phyloP scores from a whole-genome alignment of 2,113 vertebrate species.

The Trematomus loennbergii region DNA sequence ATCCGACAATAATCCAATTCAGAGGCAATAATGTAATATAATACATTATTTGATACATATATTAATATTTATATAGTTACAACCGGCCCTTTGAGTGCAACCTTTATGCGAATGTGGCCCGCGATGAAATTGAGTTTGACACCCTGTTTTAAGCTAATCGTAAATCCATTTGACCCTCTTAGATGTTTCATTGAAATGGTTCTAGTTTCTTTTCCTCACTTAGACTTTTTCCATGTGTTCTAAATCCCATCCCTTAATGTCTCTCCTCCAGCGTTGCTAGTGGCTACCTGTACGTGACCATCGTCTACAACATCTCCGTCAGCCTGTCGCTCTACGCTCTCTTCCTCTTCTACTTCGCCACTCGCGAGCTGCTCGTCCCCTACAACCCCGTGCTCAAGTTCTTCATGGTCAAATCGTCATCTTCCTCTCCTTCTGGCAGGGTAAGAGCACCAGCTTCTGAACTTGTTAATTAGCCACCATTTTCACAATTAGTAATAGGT shows the following conservation, averaged over 20 bases:
- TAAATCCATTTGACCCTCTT: not conserved
- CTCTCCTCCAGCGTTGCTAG: conserved; percentile 89
- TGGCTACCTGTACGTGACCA: conserved; percentile 96
- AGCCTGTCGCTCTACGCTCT: conserved; percentile 95
- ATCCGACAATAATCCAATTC: no score
- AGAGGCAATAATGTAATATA: no score
- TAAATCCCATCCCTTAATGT: conserved; percentile 10
- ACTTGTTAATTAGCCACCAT: not conserved
- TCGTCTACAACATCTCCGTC: conserved; percentile 98
- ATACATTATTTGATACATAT: no score
- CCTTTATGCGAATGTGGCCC: no score
- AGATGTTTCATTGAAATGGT: not conserved
- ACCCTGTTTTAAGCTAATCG: no score
- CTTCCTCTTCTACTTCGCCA: conserved; percentile 97
- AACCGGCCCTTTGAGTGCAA: no score
- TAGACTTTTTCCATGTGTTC: not conserved
- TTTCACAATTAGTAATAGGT: not conserved
- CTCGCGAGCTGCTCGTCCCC: conserved; percentile 92
- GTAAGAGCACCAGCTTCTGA: conserved; percentile 73
- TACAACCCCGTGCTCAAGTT: conserved; percentile 98
- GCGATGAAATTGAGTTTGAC: no score
- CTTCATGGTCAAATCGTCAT: conserved; percentile 99
- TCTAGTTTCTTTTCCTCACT: not conserved
- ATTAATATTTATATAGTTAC: no score
- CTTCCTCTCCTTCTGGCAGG: conserved; percentile 98